A percentile compares a stretch with the other conserved stretches of the same genome.
Conservation (phyloP, 1,140 invertebrate genomes). For the Drosophila carrolli region DNA sequence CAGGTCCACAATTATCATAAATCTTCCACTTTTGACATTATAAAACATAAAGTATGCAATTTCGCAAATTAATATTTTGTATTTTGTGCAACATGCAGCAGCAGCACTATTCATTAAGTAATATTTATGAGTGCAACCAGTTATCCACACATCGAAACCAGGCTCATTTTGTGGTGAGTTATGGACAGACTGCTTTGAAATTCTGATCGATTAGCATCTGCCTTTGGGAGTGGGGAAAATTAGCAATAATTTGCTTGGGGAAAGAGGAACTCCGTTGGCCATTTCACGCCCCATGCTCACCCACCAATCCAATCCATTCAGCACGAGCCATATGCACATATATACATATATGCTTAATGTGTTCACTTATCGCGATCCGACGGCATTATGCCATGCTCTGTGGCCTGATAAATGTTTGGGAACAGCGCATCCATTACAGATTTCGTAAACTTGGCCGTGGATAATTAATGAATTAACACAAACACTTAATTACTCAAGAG, state of each 20-base stretch:
- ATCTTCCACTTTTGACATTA: not conserved
- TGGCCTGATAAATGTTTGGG: constrained; percentile 28
- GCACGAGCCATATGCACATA: constrained; percentile 21
- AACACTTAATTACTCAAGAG: constrained; percentile 73
- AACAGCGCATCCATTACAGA: constrained; percentile 24
- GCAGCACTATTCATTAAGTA: not conserved
- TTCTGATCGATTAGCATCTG: constrained; percentile 44
- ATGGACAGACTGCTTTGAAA: constrained; percentile 8
- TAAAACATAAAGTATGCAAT: not conserved
- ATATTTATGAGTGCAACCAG: constrained; percentile 18
- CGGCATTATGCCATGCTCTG: constrained; percentile 20
- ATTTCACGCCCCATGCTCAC: constrained; percentile 35
- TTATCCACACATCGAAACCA: not conserved
- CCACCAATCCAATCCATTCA: constrained; percentile 1
- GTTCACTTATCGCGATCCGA: constrained; percentile 46
- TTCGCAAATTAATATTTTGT: not conserved
- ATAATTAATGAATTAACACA: constrained; percentile 82
- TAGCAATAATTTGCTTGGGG: constrained; percentile 27
- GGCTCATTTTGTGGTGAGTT: not conserved
- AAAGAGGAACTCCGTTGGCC: constrained; percentile 11
- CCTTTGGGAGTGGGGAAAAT: constrained; percentile 15
- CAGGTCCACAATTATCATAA: no score
- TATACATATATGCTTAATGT: constrained; percentile 13
- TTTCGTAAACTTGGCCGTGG: constrained; percentile 39
- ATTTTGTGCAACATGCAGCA: not conserved